Conservation (phyloP, 92 coral and sea anemone genomes). For the Heteractis magnifica region DNA sequence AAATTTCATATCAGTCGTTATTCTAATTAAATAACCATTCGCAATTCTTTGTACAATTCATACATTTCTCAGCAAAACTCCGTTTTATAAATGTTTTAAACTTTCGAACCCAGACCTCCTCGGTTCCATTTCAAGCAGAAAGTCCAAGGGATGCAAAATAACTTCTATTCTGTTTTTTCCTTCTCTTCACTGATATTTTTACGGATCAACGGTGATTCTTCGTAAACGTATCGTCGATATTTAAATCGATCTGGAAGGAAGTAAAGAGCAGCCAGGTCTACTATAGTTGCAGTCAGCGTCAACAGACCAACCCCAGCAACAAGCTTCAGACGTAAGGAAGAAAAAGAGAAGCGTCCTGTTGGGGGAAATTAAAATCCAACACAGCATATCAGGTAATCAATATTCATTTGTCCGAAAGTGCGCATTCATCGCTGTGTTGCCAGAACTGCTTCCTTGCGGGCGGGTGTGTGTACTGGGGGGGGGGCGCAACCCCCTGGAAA, state of each 20-base stretch:
- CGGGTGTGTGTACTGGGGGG: neutral
- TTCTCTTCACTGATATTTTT: neutral
- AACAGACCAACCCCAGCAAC: slow-evolving; percentile 90
- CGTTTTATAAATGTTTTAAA: neutral
- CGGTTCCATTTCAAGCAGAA: neutral
- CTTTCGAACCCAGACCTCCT: neutral
- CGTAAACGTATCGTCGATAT: slow-evolving; percentile 80
- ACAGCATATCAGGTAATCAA: neutral
- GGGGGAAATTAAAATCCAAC: neutral
- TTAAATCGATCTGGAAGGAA: slow-evolving; percentile 74
- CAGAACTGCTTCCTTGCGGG: no score
- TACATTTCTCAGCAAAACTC: no score
- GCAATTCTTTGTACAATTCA: neutral
- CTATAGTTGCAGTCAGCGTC: slow-evolving; percentile 93
- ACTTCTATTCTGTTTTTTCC: neutral
- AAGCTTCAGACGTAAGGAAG: slow-evolving; percentile 72
- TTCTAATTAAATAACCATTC: no score
- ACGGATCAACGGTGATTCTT: slow-evolving; percentile 43
- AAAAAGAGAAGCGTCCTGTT: slow-evolving; percentile 80
- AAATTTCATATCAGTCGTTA: no score
- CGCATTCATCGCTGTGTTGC: no score
- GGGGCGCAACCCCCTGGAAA: neutral
- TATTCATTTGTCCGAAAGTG: neutral
- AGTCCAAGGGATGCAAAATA: no score
- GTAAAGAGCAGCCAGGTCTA: slow-evolving; percentile 78